Base-by-base conservation (phyloP, 2,888 invertebrate species). In the Nemoura dubitans region DNA sequence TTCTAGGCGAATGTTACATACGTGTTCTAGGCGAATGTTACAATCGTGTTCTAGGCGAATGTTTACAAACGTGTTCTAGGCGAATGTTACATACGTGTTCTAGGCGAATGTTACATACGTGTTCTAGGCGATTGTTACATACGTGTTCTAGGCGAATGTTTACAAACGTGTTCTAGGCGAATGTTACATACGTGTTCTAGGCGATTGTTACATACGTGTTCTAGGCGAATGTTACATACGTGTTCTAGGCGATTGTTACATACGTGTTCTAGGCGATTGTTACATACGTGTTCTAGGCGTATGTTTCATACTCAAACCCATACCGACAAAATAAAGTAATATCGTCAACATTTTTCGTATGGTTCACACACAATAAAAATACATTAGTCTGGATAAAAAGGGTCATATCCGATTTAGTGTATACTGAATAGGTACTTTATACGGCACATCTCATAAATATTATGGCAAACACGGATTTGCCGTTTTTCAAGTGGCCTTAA, bases 381-480 rank as follows among this genome's bases (percentile, higher is more conserved):
- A 59, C 59, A 59, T 59, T 59, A 59, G 59, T 59, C 2, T 14
- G 59, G 59, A 59, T 59, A 59, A 59, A 59, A 59, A 59, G 59
- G 59, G 59, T 59, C 59, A 59, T 59, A 59, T 59, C 59, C 59
- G n/a, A n/a, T n/a, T n/a, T n/a, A n/a, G n/a, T 59, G 21, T 59
- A 21, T 59, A 59, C 59, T 59, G 2, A 7, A 59, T 36, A 36
- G 14, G 21, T 59, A 21, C 59, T 59, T 59, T 59, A 59, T 59
- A 59, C 59, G 21, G 21, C 5, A 7, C 25, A 78, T 25, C 78
- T 78, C 78, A 78, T 78, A 78, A 78, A 78, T 27, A 81, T n/a
- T 81, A 81, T 81, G 81, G 28, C 30, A 81, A 21, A 81, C 81
- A 81, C 30, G 81, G 21, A 81, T 30, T 10, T 81, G 81, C 81